Evolutionary conservation across 2,113 vertebrate species (phyloP).

Genomic region (Eleginops maclovinus): DNA sequence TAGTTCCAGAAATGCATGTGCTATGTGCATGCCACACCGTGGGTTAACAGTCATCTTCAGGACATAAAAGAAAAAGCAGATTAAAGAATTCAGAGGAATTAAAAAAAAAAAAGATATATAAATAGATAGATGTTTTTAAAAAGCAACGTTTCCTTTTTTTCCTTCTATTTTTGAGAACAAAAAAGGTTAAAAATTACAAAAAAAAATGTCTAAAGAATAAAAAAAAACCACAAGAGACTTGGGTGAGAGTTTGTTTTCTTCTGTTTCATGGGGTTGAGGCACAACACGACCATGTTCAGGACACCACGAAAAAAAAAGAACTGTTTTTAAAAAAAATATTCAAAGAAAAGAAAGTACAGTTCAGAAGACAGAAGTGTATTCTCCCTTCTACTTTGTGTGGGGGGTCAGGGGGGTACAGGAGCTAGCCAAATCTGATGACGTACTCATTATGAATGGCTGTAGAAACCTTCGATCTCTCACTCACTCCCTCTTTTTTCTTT

Average conservation of each 20-base stretch:
- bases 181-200: slow-evolving; percentile 73
- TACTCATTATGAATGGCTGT: slow-evolving; percentile 72
- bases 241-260: slow-evolving; percentile 80
- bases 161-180: slow-evolving; percentile 94
- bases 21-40: slow-evolving; percentile 89
- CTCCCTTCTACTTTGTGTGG: slow-evolving; percentile 67
- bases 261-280: slow-evolving; percentile 81
- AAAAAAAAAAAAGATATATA: slow-evolving; percentile 73
- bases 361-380: slow-evolving; percentile 76
- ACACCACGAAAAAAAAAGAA: slow-evolving; percentile 77
- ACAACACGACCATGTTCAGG: slow-evolving; percentile 81
- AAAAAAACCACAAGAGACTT: slow-evolving; percentile 82
- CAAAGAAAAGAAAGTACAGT: slow-evolving; percentile 72
- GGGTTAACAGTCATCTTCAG: slow-evolving; percentile 88
- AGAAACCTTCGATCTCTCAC: slow-evolving; percentile 71
- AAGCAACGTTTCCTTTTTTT: slow-evolving; percentile 86
- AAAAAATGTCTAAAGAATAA: slow-evolving; percentile 80
- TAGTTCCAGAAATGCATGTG: slow-evolving; percentile 89
- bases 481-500: slow-evolving; percentile 63
- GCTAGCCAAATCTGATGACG: slow-evolving; percentile 69
- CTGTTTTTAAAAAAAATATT: slow-evolving; percentile 74
- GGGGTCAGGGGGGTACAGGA: slow-evolving; percentile 59
- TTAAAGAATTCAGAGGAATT: slow-evolving; percentile 79
- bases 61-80: slow-evolving; percentile 83
- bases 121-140: slow-evolving; percentile 87